A percentile compares a stretch with the other conserved stretches of the same genome.
Conservation (phyloP, 2,888 invertebrate species). For the Neocrepidodera transversa region DNA sequence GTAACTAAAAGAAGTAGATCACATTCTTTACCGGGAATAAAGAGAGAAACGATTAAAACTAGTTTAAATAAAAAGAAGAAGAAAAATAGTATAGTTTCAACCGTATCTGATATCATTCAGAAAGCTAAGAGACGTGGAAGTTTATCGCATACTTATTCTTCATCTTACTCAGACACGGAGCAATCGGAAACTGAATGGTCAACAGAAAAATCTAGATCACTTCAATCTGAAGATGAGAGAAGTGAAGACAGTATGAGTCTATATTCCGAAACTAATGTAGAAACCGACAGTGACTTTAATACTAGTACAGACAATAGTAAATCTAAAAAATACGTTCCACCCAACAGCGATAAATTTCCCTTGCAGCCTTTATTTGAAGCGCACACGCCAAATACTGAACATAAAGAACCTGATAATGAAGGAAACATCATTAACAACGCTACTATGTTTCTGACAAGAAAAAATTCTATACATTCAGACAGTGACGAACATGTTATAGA, state of each 20-base stretch:
- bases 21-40: slow-evolving; percentile 79
- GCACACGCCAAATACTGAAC: slow-evolving; percentile 55
- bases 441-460: slow-evolving; percentile 77
- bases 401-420: slow-evolving; percentile 68
- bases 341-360: slow-evolving; percentile 29
- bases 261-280: slow-evolving; percentile 72
- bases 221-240: slow-evolving; percentile 76
- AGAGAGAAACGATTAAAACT: slow-evolving; percentile 58
- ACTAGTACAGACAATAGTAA: slow-evolving; percentile 63
- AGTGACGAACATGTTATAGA: slow-evolving; percentile 63
- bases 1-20: slow-evolving; percentile 80
- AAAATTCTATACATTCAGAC: slow-evolving; percentile 64
- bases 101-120: slow-evolving; percentile 84
- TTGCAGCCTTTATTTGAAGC: slow-evolving; percentile 45
- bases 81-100: slow-evolving; percentile 81
- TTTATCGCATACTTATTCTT: slow-evolving; percentile 63
- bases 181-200: slow-evolving; percentile 77
- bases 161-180: slow-evolving; percentile 79
- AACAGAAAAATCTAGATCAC: slow-evolving; percentile 71
- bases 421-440: slow-evolving; percentile 68
- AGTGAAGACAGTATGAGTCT: slow-evolving; percentile 63
- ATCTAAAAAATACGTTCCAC: slow-evolving; percentile 39
- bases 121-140: slow-evolving; percentile 77
- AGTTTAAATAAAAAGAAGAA: slow-evolving; percentile 68
- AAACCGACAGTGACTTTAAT: slow-evolving; percentile 68